Conservation (phyloP, 2,113 vertebrate genomes). For the Laticauda laticaudata region DNA sequence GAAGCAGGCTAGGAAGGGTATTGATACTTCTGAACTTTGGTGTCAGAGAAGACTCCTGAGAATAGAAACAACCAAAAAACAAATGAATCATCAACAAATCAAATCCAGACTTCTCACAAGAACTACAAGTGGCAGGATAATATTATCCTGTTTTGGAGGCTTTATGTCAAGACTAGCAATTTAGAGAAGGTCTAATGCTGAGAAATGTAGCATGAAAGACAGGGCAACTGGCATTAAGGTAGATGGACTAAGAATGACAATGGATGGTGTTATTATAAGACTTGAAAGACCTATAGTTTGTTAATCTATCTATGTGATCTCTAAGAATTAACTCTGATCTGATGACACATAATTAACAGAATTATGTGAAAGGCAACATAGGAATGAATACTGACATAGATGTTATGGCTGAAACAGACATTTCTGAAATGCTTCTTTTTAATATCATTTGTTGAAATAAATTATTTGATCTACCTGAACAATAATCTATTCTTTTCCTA, state of each 20-base stretch:
- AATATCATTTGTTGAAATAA: slow-evolving; percentile 34
- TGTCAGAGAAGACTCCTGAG: not conserved
- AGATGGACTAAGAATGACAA: not conserved
- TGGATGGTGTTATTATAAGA: not conserved
- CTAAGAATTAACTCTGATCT: not conserved
- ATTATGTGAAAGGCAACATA: not conserved
- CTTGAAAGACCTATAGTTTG: not conserved
- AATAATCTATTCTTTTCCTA: not conserved
- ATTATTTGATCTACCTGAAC: slow-evolving; percentile 17
- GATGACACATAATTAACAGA: not conserved
- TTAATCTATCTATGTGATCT: not conserved
- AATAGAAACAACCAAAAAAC: not conserved
- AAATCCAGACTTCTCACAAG: not conserved
- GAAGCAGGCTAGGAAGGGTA: not conserved
- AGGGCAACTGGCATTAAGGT: not conserved
- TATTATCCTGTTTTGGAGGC: not conserved
- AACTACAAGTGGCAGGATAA: not conserved
- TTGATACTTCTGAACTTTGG: slow-evolving; percentile 9
- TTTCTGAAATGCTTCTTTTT: slow-evolving; percentile 46
- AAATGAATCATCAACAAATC: not conserved
- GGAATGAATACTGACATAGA: slow-evolving; percentile 24
- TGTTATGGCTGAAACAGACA: slow-evolving; percentile 47
- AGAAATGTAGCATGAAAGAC: not conserved
- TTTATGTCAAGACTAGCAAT: not conserved
- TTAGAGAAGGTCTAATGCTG: not conserved